A percentile compares a stretch with the other conserved stretches of the same genome.
Conservation (phyloP, 2,888 invertebrate species). For the Dione vanillae region DNA sequence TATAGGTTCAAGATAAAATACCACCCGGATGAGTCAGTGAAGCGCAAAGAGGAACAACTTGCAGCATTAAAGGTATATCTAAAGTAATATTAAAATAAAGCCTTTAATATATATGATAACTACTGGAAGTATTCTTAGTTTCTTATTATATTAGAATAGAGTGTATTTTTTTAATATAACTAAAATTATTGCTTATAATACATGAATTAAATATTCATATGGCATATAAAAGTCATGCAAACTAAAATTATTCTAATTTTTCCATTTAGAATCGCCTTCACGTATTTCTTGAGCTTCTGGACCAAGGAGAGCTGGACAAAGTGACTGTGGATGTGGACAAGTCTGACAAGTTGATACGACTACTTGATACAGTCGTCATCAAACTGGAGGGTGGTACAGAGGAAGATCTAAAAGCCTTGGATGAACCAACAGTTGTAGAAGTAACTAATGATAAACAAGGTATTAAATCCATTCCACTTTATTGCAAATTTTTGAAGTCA, state of each 20-base stretch:
- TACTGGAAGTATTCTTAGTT: background rate
- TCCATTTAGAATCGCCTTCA: constrained; percentile 90
- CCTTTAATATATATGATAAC: background rate
- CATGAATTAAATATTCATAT: background rate
- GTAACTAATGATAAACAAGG: constrained; percentile 66
- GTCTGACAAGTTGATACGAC: constrained; percentile 90
- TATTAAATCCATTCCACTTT: constrained; percentile 33
- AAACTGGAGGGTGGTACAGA: constrained; percentile 97
- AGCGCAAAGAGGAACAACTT: constrained; percentile 94
- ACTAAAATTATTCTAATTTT: background rate
- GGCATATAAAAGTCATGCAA: background rate
- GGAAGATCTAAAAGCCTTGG: constrained; percentile 94
- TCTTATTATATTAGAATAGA: too few species aligned
- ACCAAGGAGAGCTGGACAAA: constrained; percentile 88
- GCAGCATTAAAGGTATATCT: constrained; percentile 88
- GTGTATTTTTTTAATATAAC: too few species aligned
- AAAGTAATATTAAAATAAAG: background rate
- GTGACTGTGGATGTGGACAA: constrained; percentile 94
- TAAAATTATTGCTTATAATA: too few species aligned
- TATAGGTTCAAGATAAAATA: constrained; percentile 99
- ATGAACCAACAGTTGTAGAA: constrained; percentile 83
- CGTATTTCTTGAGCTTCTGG: constrained; percentile 94
- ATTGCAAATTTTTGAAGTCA: too few species aligned
- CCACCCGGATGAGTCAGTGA: constrained; percentile 97
- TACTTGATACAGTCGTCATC: constrained; percentile 98